Conservation (phyloP, 2,797 vertebrate genomes). For the Vespertilio murinus region DNA sequence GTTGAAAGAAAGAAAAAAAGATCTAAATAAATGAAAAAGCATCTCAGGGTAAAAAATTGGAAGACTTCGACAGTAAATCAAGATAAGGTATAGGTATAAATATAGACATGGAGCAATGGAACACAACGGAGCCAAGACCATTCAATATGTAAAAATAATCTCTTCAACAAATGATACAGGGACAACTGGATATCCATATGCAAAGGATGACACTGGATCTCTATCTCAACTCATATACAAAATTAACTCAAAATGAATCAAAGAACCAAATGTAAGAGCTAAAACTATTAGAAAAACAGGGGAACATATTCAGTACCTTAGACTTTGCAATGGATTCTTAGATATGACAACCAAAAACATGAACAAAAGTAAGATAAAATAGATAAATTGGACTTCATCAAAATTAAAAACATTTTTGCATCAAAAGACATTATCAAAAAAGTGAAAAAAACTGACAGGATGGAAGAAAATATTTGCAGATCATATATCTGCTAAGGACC, state of each 20-base stretch:
- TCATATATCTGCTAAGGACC: background rate
- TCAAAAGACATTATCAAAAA: background rate
- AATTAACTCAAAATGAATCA: background rate
- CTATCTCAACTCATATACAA: background rate
- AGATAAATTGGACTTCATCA: background rate
- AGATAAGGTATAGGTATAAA: background rate
- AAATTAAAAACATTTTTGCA: background rate
- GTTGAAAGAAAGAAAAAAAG: background rate
- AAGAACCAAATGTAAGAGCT: background rate
- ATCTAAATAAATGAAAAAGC: conserved; percentile 7
- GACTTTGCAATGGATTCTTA: conserved; percentile 16
- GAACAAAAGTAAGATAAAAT: background rate
- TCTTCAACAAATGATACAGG: background rate
- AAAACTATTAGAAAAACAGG: conserved; percentile 6
- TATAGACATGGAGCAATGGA: background rate
- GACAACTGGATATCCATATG: background rate
- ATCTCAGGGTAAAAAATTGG: background rate
- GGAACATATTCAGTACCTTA: background rate
- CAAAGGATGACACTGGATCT: background rate
- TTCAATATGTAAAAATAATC: background rate
- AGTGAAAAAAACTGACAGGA: background rate
- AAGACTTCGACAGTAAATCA: background rate
- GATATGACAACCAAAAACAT: background rate
- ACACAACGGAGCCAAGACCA: background rate
- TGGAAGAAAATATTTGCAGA: background rate